These are phyloP conservation scores for Drosophila kepulauana DNA, from an alignment of 1,140 invertebrate species.

Conservation along the genomic window DNA sequence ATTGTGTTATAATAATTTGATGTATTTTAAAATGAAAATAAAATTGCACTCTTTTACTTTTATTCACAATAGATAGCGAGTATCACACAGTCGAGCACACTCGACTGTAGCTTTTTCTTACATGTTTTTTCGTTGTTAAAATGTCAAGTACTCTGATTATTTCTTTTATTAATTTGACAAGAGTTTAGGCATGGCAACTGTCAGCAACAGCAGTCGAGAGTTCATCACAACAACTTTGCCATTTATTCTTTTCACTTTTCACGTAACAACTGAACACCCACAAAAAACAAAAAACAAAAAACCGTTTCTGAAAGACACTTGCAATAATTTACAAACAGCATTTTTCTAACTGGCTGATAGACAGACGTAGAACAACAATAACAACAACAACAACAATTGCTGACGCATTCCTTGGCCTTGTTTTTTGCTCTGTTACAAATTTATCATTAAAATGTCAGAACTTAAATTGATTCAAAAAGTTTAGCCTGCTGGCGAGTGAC, in stretches of 20 bases:
- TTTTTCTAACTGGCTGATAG: conserved; percentile 41
- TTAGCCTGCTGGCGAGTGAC: conserved; percentile 35
- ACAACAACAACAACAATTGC: conserved; percentile 23
- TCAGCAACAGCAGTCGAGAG: conserved; percentile 2
- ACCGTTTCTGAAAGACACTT: conserved; percentile 47
- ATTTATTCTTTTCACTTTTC: conserved; percentile 22
- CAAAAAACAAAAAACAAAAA: background rate
- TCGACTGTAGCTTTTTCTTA: too few species aligned
- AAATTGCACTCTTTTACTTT: too few species aligned
- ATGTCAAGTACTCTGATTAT: conserved; percentile 14
- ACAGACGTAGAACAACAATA: background rate
- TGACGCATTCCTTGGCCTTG: conserved; percentile 56
- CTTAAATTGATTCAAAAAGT: conserved; percentile 83
- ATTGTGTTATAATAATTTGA: too few species aligned
- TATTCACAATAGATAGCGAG: too few species aligned
- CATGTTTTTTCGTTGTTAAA: background rate
- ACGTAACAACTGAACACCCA: background rate
- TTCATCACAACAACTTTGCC: conserved; percentile 24
- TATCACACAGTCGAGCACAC: too few species aligned
- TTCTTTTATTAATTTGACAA: conserved; percentile 31
- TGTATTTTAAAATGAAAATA: too few species aligned
- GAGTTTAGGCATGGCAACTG: conserved; percentile 29
- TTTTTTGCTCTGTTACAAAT: conserved; percentile 71
- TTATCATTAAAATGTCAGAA: conserved; percentile 84
- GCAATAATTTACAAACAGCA: conserved; percentile 71